Evolutionary conservation across 1,140 invertebrate genomes (phyloP).

Genomic region (Drosophila cardini): DNA sequence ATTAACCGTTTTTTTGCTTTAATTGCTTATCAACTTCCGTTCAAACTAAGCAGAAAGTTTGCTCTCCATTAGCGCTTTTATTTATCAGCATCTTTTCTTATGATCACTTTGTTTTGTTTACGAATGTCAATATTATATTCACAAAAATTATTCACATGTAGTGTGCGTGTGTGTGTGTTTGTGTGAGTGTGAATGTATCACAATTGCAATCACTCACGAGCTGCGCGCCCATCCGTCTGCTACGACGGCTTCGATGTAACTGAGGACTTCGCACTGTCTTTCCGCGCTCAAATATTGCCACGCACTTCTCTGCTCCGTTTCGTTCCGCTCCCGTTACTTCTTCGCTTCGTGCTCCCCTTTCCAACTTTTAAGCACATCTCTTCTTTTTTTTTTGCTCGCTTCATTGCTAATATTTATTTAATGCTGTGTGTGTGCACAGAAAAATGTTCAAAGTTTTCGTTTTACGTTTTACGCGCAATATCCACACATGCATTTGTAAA

Average conservation of each 20-base stretch:
- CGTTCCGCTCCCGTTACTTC: conserved; percentile 1
- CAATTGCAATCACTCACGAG: conserved; percentile 26
- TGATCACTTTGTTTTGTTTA: conserved; percentile 41
- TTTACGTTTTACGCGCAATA: conserved; percentile 22
- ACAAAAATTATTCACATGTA: conserved; percentile 10
- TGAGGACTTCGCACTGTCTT: conserved; percentile 57
- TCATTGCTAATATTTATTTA: conserved; percentile 35
- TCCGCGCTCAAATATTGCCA: conserved; percentile 68
- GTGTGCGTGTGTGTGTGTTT: background rate
- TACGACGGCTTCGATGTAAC: conserved; percentile 68
- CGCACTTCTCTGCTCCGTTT: conserved; percentile 25
- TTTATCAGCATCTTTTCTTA: conserved; percentile 57
- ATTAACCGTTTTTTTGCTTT: conserved; percentile 24
- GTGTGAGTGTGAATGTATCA: conserved; percentile 12
- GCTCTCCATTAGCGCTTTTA: conserved; percentile 35
- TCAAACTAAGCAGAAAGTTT: conserved; percentile 54
- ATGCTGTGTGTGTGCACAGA: conserved; percentile 37
- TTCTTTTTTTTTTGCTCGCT: conserved; percentile 31
- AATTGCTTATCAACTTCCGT: conserved; percentile 60
- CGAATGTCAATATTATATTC: conserved; percentile 33
- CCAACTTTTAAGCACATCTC: background rate
- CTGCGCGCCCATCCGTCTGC: conserved; percentile 53
- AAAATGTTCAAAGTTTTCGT: conserved; percentile 41
- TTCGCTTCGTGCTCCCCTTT: background rate
- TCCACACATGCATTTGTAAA: background rate